phyloP scores from a whole-genome alignment of 2,888 invertebrate genomes.

The Drosophila hawaiiensis region DNA sequence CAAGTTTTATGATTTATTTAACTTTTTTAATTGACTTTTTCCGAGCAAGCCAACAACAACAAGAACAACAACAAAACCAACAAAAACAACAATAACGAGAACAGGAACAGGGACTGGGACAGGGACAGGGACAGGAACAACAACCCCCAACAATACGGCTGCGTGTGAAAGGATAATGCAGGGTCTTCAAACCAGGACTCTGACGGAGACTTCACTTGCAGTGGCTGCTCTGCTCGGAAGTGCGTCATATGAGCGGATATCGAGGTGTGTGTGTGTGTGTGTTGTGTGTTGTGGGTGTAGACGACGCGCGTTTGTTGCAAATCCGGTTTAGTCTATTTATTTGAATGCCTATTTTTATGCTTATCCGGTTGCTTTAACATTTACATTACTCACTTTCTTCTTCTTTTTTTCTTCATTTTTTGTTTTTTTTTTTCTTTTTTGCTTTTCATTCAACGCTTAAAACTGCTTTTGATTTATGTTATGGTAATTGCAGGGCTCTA shows the following conservation, averaged over 20 bases:
- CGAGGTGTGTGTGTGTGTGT: conserved; percentile 41
- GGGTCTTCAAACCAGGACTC: conserved; percentile 59
- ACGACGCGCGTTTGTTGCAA: conserved; percentile 61
- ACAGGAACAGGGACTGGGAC: conserved; percentile 10
- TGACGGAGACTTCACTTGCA: conserved; percentile 70
- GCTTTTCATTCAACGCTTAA: conserved; percentile 37
- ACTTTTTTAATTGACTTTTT: conserved; percentile 85
- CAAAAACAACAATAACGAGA: conserved; percentile 17
- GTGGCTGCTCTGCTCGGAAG: conserved; percentile 53
- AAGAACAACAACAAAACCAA: conserved; percentile 7
- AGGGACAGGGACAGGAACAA: conserved; percentile 20
- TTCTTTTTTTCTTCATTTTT: conserved; percentile 1
- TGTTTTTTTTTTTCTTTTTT: conserved; percentile 4
- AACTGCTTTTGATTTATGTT: conserved; percentile 76
- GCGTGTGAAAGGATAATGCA: conserved; percentile 83
- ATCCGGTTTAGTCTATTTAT: conserved; percentile 78
- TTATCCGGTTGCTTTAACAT: conserved; percentile 67
- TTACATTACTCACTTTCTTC: conserved; percentile 42
- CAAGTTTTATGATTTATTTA: conserved; percentile 85
- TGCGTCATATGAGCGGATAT: conserved; percentile 67
- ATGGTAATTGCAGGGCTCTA: conserved; percentile 63
- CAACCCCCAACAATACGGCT: conserved; percentile 56
- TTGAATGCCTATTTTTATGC: conserved; percentile 76
- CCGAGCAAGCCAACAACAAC: conserved; percentile 59
- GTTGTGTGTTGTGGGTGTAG: conserved; percentile 36